These are phyloP conservation scores for Seladonia tumulorum DNA, from an alignment of 2,888 invertebrate genomes.

Conservation along the genomic window DNA sequence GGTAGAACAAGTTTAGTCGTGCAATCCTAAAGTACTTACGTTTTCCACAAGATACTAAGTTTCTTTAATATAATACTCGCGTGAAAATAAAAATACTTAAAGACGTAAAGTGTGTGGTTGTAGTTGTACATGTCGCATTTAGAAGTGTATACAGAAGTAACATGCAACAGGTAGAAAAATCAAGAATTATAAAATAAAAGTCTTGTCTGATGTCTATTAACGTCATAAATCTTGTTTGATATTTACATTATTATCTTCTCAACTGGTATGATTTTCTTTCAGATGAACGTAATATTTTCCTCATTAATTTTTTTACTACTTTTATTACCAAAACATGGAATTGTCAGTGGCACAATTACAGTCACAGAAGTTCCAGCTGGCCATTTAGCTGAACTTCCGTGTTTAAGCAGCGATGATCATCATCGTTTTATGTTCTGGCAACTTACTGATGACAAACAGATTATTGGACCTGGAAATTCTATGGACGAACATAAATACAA, in stretches of 20 bases:
- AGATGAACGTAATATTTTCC: conserved; percentile 71
- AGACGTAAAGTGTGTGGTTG: background rate
- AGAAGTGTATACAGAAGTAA: conserved; percentile 12
- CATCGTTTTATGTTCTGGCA: conserved; percentile 90
- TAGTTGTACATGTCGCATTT: conserved; percentile 1
- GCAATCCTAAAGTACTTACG: conserved; percentile 8
- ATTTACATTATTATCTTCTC: background rate
- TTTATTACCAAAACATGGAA: conserved; percentile 57
- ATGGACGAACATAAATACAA: conserved; percentile 88
- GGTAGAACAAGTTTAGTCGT: conserved; percentile 7
- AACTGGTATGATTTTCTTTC: conserved; percentile 37
- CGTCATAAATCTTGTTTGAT: background rate
- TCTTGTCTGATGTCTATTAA: conserved; percentile 8
- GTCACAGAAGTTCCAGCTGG: conserved; percentile 86
- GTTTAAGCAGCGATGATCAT: conserved; percentile 88
- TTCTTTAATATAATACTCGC: conserved; percentile 15
- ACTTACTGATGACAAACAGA: conserved; percentile 85
- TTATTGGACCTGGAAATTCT: conserved; percentile 88
- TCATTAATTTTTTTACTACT: conserved; percentile 68
- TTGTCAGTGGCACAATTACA: conserved; percentile 69
- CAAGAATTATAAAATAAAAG: conserved; percentile 11
- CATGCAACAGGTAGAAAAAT: conserved; percentile 36
- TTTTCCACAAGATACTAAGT: conserved; percentile 24
- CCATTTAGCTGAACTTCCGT: conserved; percentile 86
- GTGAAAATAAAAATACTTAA: background rate